Evolutionary conservation across 2,113 vertebrate species (phyloP).

Genomic region (Dissostichus mawsoni): DNA sequence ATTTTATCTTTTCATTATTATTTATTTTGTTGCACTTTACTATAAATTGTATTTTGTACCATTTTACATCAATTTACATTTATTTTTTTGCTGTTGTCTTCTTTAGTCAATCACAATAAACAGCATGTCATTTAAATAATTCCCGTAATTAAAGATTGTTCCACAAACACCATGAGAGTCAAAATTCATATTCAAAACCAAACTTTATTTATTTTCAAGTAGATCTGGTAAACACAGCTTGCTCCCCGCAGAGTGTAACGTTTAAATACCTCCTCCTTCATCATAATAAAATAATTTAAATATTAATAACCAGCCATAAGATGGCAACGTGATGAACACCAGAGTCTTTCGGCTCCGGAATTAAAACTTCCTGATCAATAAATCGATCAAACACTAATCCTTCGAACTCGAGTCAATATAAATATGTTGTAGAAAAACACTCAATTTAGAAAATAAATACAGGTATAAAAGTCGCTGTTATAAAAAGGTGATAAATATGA

Average conservation of each 20-base stretch:
- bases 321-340: constrained; percentile 58
- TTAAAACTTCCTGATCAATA: constrained; percentile 50
- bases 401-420: constrained; percentile 9
- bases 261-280: constrained; percentile 22
- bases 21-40: too few species aligned
- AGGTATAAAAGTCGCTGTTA: constrained; percentile 43
- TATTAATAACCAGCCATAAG: constrained; percentile 48
- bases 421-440: constrained; percentile 45
- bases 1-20: too few species aligned
- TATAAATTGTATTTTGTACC: too few species aligned
- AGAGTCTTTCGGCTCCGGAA: background rate
- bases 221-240: background rate
- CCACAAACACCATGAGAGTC: background rate
- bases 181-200: background rate
- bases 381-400: constrained; percentile 54
- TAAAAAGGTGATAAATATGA: constrained; percentile 45
- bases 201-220: constrained; percentile 45
- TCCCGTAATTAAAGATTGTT: background rate
- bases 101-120: background rate
- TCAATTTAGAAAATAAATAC: constrained; percentile 75
- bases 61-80: background rate
- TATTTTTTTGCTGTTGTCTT: background rate
- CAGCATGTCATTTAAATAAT: background rate
- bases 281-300: background rate
- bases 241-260: too few species aligned